These are phyloP conservation scores for Microtus californicus DNA, from an alignment of 2,797 vertebrate genomes.

Conservation along the genomic window DNA sequence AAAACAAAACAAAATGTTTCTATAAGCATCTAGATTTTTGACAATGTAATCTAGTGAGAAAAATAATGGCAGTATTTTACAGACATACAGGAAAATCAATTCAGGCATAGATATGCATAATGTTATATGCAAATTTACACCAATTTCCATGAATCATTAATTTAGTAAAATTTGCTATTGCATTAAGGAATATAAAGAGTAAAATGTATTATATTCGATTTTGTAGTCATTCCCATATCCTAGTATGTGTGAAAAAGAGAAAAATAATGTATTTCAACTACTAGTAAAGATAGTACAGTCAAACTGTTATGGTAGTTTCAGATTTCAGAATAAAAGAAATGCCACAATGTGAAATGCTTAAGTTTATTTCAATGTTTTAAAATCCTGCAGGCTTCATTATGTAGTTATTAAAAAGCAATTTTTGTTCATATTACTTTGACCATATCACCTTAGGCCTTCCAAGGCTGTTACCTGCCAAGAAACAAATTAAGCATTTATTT, in stretches of 20 bases:
- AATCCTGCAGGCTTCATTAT: slow-evolving; percentile 67
- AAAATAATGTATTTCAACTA: background rate
- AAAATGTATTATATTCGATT: slow-evolving; percentile 31
- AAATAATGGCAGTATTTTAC: background rate
- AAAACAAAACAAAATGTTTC: background rate
- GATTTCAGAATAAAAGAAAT: slow-evolving; percentile 41
- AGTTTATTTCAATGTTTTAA: slow-evolving; percentile 67
- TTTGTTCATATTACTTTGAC: slow-evolving; percentile 80
- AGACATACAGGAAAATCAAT: slow-evolving; percentile 66
- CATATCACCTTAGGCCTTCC: slow-evolving; percentile 63
- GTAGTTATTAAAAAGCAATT: slow-evolving; percentile 79
- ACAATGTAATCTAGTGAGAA: slow-evolving; percentile 51
- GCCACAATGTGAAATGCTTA: background rate
- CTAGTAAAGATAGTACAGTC: background rate
- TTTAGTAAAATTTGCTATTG: slow-evolving; percentile 64
- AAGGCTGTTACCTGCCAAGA: slow-evolving; percentile 66
- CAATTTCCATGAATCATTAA: slow-evolving; percentile 73
- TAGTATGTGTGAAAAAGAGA: background rate
- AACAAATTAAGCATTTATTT: slow-evolving; percentile 81
- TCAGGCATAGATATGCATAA: slow-evolving; percentile 43
- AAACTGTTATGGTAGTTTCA: background rate
- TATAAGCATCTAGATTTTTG: background rate
- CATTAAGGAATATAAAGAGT: slow-evolving; percentile 53
- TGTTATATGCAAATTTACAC: slow-evolving; percentile 12
- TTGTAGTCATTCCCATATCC: slow-evolving; percentile 67